Evolutionary conservation across 2,113 vertebrate genomes (phyloP).

Genomic region (Papio anubis): DNA sequence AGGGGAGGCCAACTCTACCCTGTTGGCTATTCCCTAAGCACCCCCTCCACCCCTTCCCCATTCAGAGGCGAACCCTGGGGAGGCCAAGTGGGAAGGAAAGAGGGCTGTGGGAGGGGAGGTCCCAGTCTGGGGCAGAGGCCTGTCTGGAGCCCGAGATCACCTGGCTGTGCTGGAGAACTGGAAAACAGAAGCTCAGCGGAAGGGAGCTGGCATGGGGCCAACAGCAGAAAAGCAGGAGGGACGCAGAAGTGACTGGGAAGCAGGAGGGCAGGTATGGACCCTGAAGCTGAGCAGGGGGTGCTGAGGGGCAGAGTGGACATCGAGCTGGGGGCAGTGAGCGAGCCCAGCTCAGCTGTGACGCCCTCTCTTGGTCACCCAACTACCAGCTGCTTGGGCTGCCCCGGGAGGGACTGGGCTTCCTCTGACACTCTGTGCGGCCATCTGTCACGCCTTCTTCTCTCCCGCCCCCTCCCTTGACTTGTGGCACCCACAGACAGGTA

Average conservation of each 20-base stretch:
- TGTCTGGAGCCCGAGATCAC: not conserved
- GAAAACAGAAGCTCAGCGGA: not conserved
- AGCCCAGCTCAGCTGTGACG: not conserved
- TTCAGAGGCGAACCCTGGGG: not conserved
- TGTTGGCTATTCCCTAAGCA: no score
- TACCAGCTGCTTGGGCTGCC: not conserved
- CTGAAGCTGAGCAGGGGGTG: not conserved
- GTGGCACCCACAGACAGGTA: not conserved
- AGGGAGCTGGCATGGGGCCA: not conserved
- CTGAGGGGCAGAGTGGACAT: not conserved
- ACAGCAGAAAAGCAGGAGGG: not conserved
- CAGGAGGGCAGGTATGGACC: not conserved
- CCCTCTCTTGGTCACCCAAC: not conserved
- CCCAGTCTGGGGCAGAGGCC: not conserved
- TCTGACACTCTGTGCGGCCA: not conserved
- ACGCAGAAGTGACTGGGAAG: not conserved
- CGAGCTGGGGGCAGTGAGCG: not conserved
- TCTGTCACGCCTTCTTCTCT: not conserved
- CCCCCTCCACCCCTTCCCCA: not conserved
- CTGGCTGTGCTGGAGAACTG: not conserved
- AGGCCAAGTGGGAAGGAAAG: not conserved
- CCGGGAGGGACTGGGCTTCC: not conserved
- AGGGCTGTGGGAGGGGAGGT: not conserved
- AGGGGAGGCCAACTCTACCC: not conserved
- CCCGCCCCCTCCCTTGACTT: no score